Conservation (phyloP, 2,797 vertebrate species). For the Melopsittacus undulatus region DNA sequence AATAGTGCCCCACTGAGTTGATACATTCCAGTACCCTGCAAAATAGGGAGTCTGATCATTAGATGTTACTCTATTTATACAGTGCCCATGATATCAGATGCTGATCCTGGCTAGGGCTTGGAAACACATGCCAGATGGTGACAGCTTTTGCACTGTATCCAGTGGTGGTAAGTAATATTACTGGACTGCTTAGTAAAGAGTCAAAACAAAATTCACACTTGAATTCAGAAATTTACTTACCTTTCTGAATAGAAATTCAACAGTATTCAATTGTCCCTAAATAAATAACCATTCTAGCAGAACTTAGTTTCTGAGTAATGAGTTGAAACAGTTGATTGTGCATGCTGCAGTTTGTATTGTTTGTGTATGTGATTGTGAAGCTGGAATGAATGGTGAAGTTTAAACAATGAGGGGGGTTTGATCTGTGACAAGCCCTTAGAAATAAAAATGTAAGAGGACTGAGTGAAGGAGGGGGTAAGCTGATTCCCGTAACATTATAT, state of each 20-base stretch:
- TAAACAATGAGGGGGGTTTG: neutral
- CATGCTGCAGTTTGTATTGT: neutral
- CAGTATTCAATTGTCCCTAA: neutral
- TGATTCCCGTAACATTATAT: neutral
- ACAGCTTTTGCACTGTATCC: neutral
- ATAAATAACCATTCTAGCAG: neutral
- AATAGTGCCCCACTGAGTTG: neutral
- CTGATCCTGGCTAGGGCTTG: neutral
- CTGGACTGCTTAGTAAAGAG: neutral
- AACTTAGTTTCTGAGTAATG: neutral
- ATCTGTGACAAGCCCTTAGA: neutral
- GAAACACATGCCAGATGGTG: no score
- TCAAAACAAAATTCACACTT: neutral
- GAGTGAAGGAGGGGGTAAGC: neutral
- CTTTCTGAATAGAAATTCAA: neutral
- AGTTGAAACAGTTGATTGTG: neutral
- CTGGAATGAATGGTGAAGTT: neutral
- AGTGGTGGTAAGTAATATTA: neutral
- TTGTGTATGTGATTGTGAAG: neutral
- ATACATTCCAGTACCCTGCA: neutral
- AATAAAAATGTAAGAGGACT: neutral
- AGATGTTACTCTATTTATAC: neutral
- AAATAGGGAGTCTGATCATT: neutral
- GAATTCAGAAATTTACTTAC: neutral
- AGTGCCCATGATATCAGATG: neutral